Base-by-base conservation (phyloP, 1,140 invertebrate species). In the Diorhabda carinulata region DNA sequence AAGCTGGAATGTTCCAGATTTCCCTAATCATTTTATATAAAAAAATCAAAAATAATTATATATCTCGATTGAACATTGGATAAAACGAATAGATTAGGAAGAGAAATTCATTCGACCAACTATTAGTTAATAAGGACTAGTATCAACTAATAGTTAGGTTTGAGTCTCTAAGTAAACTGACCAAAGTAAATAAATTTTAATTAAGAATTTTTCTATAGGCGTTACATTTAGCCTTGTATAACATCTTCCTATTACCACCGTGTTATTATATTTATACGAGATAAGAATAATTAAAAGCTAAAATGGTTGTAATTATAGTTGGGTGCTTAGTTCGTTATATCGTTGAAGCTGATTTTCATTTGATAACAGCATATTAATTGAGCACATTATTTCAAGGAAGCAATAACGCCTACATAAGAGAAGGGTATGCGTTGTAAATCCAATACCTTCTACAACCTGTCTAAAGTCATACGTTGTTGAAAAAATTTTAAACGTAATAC, bases 241-340 rank as follows among this genome's bases (percentile, higher is more conserved):
- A 71, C 69, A 71, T 74, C 71, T 73, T 73, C 73, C 70, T 69
- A 72, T 72, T 72, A 73, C 70, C 70, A 73, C 64, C 59, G 56
- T 72, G 73, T 74, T 72, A 74, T 72, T 75, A 73, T 71, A 73
- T 75, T 73, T 71, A 73, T 73, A 61, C 64, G 44, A 68, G 74
- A 75, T 75, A 75, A 75, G 70, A 70, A 75, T 73, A 75, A 75
- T 75, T 75, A 75, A 75, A 75, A 75, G 66, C 68, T 64, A 73
- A 75, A 75, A 73, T 67, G 74, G 66, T 75, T 70, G 72, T 75
- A 73, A 75, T 74, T 74, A 74, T 66, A 69, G 66, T 56, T 67
- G 64, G 69, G 44, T 65, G 70, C 68, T 68, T 67, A 57, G 43
- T 70, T 72, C 68, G 71, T 74, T 72, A 68, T 70, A 52, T 68